These are phyloP conservation scores for Diplosoma virens DNA, from an alignment of 23 tunicate species.

Conservation along the genomic window DNA sequence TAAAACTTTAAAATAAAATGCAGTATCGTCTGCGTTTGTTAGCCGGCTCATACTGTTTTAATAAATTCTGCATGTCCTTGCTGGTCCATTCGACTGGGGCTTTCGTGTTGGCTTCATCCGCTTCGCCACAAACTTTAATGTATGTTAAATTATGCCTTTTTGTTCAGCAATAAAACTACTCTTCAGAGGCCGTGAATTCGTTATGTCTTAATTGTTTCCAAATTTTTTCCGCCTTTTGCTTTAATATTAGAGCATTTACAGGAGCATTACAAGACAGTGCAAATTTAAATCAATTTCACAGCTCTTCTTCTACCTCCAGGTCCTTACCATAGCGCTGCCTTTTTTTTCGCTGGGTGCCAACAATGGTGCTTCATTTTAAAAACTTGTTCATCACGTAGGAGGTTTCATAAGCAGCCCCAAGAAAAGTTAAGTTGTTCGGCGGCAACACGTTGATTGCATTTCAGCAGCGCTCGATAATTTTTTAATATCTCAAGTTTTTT, in stretches of 20 bases:
- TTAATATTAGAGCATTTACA: background rate
- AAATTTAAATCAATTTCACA: background rate
- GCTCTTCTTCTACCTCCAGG: too few species aligned
- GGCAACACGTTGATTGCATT: too few species aligned
- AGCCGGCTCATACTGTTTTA: slow-evolving; percentile 3
- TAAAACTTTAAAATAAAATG: background rate
- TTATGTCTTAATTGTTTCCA: background rate
- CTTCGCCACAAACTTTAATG: background rate
- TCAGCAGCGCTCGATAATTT: background rate
- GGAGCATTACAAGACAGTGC: background rate
- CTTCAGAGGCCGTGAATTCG: slow-evolving; percentile 8
- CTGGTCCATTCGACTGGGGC: background rate
- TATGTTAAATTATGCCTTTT: background rate
- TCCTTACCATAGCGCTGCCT: background rate
- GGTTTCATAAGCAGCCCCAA: background rate
- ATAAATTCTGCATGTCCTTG: background rate
- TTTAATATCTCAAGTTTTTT: background rate
- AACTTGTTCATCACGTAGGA: background rate
- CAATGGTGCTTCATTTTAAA: background rate
- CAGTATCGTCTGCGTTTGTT: background rate
- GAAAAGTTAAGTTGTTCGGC: background rate
- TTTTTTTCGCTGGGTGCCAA: background rate
- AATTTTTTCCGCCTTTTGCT: background rate
- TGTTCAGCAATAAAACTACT: background rate
- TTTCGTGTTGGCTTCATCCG: background rate